Evolutionary conservation across 2,797 vertebrate species (phyloP).

Genomic region (Glossophaga mutica): DNA sequence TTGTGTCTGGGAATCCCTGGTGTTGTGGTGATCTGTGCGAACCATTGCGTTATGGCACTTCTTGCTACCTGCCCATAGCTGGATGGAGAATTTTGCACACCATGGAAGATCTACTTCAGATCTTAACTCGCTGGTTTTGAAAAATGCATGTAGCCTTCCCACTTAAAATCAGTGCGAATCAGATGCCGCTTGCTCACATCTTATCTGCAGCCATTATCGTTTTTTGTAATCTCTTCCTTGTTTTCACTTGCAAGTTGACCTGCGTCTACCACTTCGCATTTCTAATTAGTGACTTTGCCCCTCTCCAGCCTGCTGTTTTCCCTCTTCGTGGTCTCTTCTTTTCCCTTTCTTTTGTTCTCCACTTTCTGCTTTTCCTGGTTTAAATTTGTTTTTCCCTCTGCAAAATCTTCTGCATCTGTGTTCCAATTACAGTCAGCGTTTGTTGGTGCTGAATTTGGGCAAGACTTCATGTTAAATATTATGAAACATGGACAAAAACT

Average conservation of each 20-base stretch:
- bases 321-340: background rate
- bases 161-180: background rate
- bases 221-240: background rate
- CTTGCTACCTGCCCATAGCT: conserved; percentile 47
- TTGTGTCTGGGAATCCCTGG: conserved; percentile 35
- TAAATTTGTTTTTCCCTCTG: background rate
- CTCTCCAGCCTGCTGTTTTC: background rate
- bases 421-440: background rate
- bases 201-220: background rate
- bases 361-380: background rate
- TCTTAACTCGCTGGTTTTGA: background rate
- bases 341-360: background rate
- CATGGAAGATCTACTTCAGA: background rate
- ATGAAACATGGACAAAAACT: too few species aligned
- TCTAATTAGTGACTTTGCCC: background rate
- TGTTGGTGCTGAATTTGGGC: background rate
- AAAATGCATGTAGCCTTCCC: background rate
- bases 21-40: background rate
- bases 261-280: background rate
- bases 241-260: background rate
- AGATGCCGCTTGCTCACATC: background rate
- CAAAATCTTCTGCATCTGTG: background rate
- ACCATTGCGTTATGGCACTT: background rate
- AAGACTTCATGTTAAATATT: background rate
- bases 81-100: background rate